Conservation (phyloP, 1,140 invertebrate species). For the Pinna nobilis region DNA sequence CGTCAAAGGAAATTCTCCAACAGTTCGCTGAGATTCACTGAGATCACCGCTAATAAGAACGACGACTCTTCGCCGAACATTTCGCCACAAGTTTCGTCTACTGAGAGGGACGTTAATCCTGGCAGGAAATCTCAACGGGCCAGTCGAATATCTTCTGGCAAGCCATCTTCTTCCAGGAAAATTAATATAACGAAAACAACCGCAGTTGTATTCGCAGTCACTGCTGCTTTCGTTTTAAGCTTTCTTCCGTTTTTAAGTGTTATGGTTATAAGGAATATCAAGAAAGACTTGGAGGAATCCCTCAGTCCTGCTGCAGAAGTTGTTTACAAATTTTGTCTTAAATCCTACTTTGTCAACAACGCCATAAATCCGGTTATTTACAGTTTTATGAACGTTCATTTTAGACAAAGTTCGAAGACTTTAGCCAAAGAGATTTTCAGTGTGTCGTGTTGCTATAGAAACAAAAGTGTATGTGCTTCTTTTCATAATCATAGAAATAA, state of each 20-base stretch:
- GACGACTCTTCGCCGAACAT: conserved; percentile 20
- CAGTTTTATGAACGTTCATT: conserved; percentile 46
- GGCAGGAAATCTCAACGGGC: too few species aligned
- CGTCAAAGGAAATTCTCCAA: conserved; percentile 51
- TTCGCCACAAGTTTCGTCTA: conserved; percentile 13
- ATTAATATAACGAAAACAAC: conserved; percentile 40
- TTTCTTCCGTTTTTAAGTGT: conserved; percentile 44
- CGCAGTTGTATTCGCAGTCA: conserved; percentile 36
- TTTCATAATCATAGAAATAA: too few species aligned
- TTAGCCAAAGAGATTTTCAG: neutral
- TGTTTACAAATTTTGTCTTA: conserved; percentile 41
- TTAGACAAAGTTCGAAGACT: conserved; percentile 25
- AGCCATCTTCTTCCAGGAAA: conserved; percentile 45
- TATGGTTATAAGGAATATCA: conserved; percentile 37
- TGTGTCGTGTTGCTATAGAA: too few species aligned
- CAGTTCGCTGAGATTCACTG: too few species aligned
- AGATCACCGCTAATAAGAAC: too few species aligned
- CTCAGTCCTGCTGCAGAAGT: conserved; percentile 29
- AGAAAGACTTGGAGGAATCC: conserved; percentile 30
- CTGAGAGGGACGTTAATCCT: too few species aligned
- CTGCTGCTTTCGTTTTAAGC: conserved; percentile 38
- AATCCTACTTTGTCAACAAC: conserved; percentile 48
- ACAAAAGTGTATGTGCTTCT: too few species aligned
- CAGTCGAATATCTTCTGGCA: conserved; percentile 38
- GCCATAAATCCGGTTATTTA: conserved; percentile 49